Evolutionary conservation across 2,113 vertebrate species (phyloP).

Genomic region (Dasyornis broadbenti): DNA sequence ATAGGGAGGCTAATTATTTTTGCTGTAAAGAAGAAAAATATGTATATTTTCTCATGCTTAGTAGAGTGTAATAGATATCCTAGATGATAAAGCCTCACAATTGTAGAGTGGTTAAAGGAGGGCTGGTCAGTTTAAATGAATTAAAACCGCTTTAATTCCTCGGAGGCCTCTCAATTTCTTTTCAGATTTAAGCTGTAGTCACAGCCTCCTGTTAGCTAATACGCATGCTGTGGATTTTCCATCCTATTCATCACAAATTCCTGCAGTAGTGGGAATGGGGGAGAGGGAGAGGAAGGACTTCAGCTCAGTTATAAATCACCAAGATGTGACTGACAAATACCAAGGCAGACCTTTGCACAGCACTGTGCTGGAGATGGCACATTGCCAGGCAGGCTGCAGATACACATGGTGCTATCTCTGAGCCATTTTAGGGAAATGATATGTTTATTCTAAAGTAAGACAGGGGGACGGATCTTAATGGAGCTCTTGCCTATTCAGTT

Average conservation of each 20-base stretch:
- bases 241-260: slow-evolving; percentile 54
- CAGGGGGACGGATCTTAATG: background rate
- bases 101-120: background rate
- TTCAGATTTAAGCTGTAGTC: slow-evolving; percentile 46
- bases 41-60: slow-evolving; percentile 7
- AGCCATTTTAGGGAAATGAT: background rate
- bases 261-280: slow-evolving; percentile 27
- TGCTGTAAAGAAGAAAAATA: slow-evolving; percentile 23
- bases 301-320: slow-evolving; percentile 11
- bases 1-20: background rate
- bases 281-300: background rate
- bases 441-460: background rate
- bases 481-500: background rate
- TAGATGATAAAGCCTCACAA: slow-evolving; percentile 10
- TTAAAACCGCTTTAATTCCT: slow-evolving; percentile 46
- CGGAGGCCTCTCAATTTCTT: slow-evolving; percentile 18
- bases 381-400: slow-evolving; percentile 13
- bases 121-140: slow-evolving; percentile 40
- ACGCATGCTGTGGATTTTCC: slow-evolving; percentile 40
- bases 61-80: background rate
- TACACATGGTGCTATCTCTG: background rate
- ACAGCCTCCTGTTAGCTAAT: slow-evolving; percentile 48
- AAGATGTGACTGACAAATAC: slow-evolving; percentile 53
- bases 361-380: background rate
- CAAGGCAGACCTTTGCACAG: slow-evolving; percentile 21